Percentiles rank a stretch among this genome's conserved stretches.
phyloP scores from a whole-genome alignment of 2,113 vertebrate genomes.

The Cyanoderma ruficeps region DNA sequence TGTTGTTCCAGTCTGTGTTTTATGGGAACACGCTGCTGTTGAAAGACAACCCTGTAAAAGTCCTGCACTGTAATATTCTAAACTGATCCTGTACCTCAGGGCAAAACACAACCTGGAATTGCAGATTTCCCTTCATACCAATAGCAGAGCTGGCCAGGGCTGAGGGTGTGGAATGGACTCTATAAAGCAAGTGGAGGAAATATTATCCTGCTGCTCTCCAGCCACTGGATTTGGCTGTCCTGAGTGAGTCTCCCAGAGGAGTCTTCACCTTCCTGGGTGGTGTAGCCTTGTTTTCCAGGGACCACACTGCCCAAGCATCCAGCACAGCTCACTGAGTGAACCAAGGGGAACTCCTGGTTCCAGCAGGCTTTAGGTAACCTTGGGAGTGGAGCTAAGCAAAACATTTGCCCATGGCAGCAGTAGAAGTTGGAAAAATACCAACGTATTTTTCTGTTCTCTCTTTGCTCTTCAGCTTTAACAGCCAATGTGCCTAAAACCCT shows the following conservation, averaged over 20 bases:
- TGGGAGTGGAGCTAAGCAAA: background rate
- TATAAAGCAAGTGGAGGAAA: background rate
- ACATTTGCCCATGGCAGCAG: background rate
- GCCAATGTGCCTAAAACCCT: background rate
- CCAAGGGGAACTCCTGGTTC: background rate
- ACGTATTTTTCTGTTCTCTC: background rate
- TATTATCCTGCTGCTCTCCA: background rate
- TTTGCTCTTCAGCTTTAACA: background rate
- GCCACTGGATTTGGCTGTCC: background rate
- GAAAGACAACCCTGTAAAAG: slow-evolving; percentile 35
- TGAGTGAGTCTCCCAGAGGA: background rate
- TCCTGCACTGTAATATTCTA: background rate
- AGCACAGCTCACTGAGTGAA: background rate
- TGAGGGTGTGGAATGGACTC: background rate
- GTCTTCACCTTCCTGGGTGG: background rate
- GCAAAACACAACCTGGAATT: background rate
- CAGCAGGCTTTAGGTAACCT: background rate
- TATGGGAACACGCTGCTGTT: slow-evolving; percentile 1
- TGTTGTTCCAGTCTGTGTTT: background rate
- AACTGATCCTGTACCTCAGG: background rate
- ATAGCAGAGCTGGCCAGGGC: background rate
- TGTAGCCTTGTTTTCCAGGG: background rate
- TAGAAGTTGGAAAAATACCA: background rate
- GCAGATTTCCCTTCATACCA: background rate
- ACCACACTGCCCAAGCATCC: rapidly evolving